Evolutionary conservation across 2,113 vertebrate genomes (phyloP), one percentile per base, ranked within the genome.

Genomic region (Otus sunia): DNA sequence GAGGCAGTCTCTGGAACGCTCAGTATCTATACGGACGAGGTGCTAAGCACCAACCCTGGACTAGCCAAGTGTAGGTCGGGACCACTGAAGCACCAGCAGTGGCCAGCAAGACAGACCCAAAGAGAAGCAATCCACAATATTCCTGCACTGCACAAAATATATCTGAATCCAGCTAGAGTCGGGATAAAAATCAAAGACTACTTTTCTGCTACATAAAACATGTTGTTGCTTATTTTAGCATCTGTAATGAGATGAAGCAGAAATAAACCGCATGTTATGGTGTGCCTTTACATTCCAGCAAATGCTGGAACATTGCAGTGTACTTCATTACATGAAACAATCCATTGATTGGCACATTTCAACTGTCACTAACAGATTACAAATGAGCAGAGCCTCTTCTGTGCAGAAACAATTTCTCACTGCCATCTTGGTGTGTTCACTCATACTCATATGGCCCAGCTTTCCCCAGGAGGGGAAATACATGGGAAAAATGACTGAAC

Each of bases 171-270:
- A 91, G 45, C 72, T 29, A 88, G 45, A 39, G 52, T 17, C 52
- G 12, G 82, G 45, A 52, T 64, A 17, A 90, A 92, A 93, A 63
- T 19, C 82, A 93, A 68, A 87, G 73, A 9, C 69, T 92, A 45
- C 30, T 96, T 93, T 96, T 93, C 92, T 93, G 88, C 82, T 89
- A 34, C 86, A 82, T 82, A 91, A 91, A 96, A 55, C 62, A 19
- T 6, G n/a, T 39, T 47, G 73, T 52, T 91, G 76, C 73, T 93
- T 92, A 68, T 93, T 96, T 95, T 73, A 94, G 58, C 83, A 58
- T 91, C 79, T 66, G 64, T 77, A 69, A 82, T 25, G 62, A 91
- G 88, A 41, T 29, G 66, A 58, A 95, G 80, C 73, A 91, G 88
- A 95, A 88, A 92, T 76, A 79, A 91, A 95, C 89, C 41, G 52